Evolutionary conservation across 2,797 vertebrate species (phyloP), one percentile per base, ranked within the genome.

Genomic region (Syngnathus rostellatus): DNA sequence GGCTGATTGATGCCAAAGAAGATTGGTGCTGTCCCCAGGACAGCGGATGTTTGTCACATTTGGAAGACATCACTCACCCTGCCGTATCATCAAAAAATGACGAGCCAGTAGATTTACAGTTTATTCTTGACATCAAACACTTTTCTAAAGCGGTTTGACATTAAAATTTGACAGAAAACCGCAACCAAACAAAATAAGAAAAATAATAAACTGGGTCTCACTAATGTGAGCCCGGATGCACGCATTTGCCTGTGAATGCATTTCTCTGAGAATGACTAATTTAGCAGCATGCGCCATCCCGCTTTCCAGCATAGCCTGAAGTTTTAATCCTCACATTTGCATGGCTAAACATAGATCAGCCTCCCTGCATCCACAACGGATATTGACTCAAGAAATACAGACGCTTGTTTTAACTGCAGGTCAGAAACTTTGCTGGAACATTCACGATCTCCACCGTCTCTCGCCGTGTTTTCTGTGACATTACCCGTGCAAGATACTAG

Each of bases 291-390:
- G 74, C 23, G 31, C 68, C 66, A 81, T 66, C 65, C 64, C 1
- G 63, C 81, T 83, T 75, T 77, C 64, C 80, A 77, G 80, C 82
- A 76, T 73, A 69, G 83, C 77, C 79, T 78, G 63, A 75, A 85
- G 82, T 86, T 86, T 84, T 85, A 88, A 87, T 88, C 85, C 82
- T 71, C 78, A 77, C 75, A 88, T 87, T 86, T 86, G 80, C 86
- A 85, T 83, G 77, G 77, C 85, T 88, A 86, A 88, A 86, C 83
- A 85, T 86, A 87, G 85, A 84, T 79, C 82, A 83, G 78, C 79
- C 77, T 74, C 72, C 69, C 67, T 82, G 77, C 76, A 79, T 66
- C 69, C 72, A 25, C 76, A 60, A 67, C 79, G 76, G 75, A 75
- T 81, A 83, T 81, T 61, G 38, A 80, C 80, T 80, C 55, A 7